Base-by-base conservation (phyloP, 1,140 invertebrate species). In the Apis dorsata region DNA sequence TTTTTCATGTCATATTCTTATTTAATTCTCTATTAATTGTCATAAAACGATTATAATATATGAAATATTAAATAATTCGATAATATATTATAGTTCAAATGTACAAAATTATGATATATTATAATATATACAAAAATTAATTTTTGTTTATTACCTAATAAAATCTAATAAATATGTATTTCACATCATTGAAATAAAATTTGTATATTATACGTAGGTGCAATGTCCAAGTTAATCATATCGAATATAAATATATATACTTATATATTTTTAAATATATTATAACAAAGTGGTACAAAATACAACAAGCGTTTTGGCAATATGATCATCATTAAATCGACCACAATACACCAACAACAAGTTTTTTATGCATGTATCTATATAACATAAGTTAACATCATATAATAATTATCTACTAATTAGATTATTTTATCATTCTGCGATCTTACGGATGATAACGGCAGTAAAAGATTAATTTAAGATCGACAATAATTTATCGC, bases 251-350 rank as follows among this genome's bases (percentile, higher is more conserved):
- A 44, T 3, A 75, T 75, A 81, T 81, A 73, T 59, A 76, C 59
- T 90, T 90, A 92, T 91, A 93, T 91, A 91, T 89, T 90, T 93
- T 93, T 92, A 91, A 93, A 93, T 93, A 93, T 92, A 93, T 85
- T 93, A 91, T 93, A 93, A 93, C 93, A 92, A 86, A 93, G 93
- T 90, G 91, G 92, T 93, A 93, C 90, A 93, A 91, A 93, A 87
- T 83, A 93, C 92, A 93, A 93, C 93, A 93, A 93, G 91, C 92
- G 89, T 90, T 87, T 90, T 85, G 84, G 88, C 86, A 90, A 87
- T 87, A 82, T 90, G 90, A 85, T 88, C 88, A 85, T 72, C 79
- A 90, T 90, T 88, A 90, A 92, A 79, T 90, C 77, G 87, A 89
- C 12, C 85, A 89, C 89, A 81, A 65, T 82, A 63, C 77, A 76